A percentile compares a stretch with the other conserved stretches of the same genome.
phyloP scores from a whole-genome alignment of 1,140 invertebrate species.

The Drosophila nigromelanica region DNA sequence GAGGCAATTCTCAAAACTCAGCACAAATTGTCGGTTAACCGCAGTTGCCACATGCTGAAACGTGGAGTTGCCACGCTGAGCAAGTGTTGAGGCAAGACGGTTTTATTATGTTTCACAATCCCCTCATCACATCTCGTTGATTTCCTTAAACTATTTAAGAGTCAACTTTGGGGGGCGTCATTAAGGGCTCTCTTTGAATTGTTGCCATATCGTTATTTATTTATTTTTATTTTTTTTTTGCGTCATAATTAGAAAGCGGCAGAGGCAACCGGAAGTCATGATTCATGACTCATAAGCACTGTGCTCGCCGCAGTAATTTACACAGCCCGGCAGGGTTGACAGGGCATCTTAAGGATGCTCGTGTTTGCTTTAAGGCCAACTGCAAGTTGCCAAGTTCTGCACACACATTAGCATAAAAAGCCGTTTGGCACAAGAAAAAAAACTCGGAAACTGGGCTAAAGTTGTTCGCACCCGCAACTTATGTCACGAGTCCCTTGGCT shows the following conservation, averaged over 20 bases:
- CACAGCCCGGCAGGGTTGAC: slow-evolving; percentile 33
- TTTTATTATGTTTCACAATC: slow-evolving; percentile 58
- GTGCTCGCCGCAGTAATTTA: slow-evolving; percentile 76
- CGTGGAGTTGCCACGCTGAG: slow-evolving; percentile 15
- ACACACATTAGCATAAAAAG: slow-evolving; percentile 68
- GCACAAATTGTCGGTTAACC: slow-evolving; percentile 77
- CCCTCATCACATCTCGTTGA: slow-evolving; percentile 7
- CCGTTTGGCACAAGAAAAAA: neutral
- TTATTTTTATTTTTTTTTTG: slow-evolving; percentile 32
- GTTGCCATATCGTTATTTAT: slow-evolving; percentile 42
- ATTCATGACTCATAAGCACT: slow-evolving; percentile 73
- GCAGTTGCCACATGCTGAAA: slow-evolving; percentile 76
- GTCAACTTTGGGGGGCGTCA: slow-evolving; percentile 45
- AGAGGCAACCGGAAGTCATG: slow-evolving; percentile 73
- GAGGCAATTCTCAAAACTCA: slow-evolving; percentile 43
- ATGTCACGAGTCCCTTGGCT: slow-evolving; percentile 1
- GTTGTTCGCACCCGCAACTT: slow-evolving; percentile 4
- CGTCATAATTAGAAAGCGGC: slow-evolving; percentile 76
- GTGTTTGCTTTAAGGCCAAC: slow-evolving; percentile 52
- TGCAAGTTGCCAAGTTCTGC: slow-evolving; percentile 47
- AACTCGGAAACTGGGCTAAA: slow-evolving; percentile 25
- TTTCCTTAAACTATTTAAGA: slow-evolving; percentile 67
- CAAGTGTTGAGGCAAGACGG: slow-evolving; percentile 29
- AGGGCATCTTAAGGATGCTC: slow-evolving; percentile 45
- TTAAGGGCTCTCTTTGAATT: slow-evolving; percentile 73